phyloP scores from a whole-genome alignment of 2,888 invertebrate genomes.

The Drosophila ezoana region DNA sequence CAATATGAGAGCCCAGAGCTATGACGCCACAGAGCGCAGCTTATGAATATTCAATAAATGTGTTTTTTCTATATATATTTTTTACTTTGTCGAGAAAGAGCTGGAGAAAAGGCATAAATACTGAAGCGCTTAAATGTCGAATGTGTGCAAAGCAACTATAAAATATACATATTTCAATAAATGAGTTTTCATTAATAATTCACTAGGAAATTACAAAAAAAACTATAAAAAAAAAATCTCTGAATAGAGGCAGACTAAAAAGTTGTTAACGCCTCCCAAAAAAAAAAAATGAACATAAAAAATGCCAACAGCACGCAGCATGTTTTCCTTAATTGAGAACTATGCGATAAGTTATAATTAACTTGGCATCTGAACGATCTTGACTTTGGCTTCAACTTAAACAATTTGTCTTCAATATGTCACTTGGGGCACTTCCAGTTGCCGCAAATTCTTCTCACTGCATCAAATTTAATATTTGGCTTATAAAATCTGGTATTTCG shows the following conservation, averaged over 20 bases:
- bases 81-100: conserved; percentile 36
- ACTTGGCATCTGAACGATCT: conserved; percentile 35
- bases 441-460: conserved; percentile 1
- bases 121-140: conserved; percentile 66
- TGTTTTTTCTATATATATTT: conserved; percentile 24
- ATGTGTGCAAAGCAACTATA: conserved; percentile 66
- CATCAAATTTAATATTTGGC: not conserved
- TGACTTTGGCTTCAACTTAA: conserved; percentile 22
- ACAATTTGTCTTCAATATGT: conserved; percentile 46
- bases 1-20: conserved; percentile 30
- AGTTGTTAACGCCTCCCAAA: conserved; percentile 61
- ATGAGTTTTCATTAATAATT: conserved; percentile 72
- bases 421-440: conserved; percentile 20
- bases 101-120: conserved; percentile 68
- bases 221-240: conserved; percentile 1
- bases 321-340: conserved; percentile 55
- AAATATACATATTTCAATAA: conserved; percentile 74
- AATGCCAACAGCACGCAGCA: conserved; percentile 1
- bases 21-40: conserved; percentile 74
- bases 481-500: not conserved
- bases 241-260: conserved; percentile 19
- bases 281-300: not conserved
- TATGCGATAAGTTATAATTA: conserved; percentile 45
- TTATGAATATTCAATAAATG: conserved; percentile 70
- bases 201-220: conserved; percentile 62